These are phyloP conservation scores for Anoplius nigerrimus DNA, from an alignment of 2,888 invertebrate genomes.

Conservation along the genomic window DNA sequence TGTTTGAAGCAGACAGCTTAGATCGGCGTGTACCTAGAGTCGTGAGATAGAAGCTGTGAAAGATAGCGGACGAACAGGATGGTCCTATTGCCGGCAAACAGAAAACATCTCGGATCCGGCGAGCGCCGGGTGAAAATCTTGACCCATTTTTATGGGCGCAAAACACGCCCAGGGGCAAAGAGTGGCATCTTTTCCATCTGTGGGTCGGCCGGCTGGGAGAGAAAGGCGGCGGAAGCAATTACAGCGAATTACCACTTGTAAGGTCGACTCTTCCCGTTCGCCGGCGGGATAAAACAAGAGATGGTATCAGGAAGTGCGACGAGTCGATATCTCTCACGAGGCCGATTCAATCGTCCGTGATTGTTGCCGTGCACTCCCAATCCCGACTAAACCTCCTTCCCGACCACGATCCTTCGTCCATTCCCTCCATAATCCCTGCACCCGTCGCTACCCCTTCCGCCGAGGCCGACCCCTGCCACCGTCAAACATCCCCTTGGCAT, in stretches of 20 bases:
- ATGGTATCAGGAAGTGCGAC: slow-evolving; percentile 51
- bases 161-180: slow-evolving; percentile 3
- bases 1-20: too few relatives aligned
- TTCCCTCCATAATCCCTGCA: slow-evolving; percentile 38
- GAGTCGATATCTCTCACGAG: slow-evolving; percentile 56
- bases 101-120: too few relatives aligned
- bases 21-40: too few relatives aligned
- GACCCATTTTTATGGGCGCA: too few relatives aligned
- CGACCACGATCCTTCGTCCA: slow-evolving; percentile 45
- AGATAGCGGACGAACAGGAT: too few relatives aligned
- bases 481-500: slow-evolving; percentile 49
- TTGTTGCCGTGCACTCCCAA: slow-evolving; percentile 59
- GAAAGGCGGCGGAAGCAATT: slow-evolving; percentile 34
- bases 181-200: background rate
- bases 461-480: slow-evolving; percentile 36
- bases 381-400: slow-evolving; percentile 50
- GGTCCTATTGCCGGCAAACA: too few relatives aligned
- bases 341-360: slow-evolving; percentile 68
- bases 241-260: slow-evolving; percentile 37
- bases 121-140: too few relatives aligned
- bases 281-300: slow-evolving; percentile 30
- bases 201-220: background rate
- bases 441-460: slow-evolving; percentile 17
- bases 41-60: too few relatives aligned
- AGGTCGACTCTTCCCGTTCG: background rate